A percentile compares a stretch with the other conserved stretches of the same genome.
Evolutionary conservation across 2,888 invertebrate genomes (phyloP).

Genomic region (Eulithis prunata): DNA sequence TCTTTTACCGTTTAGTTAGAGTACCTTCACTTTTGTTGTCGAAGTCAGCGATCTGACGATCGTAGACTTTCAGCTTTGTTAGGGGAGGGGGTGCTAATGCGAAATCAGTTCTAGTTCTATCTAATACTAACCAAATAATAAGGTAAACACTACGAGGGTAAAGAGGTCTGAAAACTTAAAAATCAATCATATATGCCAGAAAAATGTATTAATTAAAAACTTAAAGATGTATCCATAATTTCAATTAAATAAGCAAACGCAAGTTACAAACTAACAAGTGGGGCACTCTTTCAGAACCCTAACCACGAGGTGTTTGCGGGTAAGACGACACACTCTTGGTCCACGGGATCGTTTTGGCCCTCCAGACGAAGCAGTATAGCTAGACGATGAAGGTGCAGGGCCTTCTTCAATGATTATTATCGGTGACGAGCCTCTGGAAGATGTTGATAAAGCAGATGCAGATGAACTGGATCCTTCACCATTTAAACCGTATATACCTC

Average conservation of each 20-base stretch:
- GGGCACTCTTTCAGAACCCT: slow-evolving; percentile 57
- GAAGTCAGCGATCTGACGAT: too few species aligned
- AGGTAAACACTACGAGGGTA: too few species aligned
- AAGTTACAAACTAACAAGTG: slow-evolving; percentile 54
- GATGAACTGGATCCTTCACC: slow-evolving; percentile 7
- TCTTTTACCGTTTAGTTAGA: too few species aligned
- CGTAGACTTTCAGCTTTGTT: too few species aligned
- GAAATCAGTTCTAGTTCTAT: too few species aligned
- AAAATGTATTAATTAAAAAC: slow-evolving; percentile 51
- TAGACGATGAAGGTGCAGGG: background rate
- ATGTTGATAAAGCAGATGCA: background rate
- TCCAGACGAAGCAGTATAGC: background rate
- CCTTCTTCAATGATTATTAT: too few species aligned
- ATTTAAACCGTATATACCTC: too few species aligned
- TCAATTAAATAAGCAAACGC: slow-evolving; percentile 23
- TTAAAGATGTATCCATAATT: slow-evolving; percentile 65
- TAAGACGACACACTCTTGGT: slow-evolving; percentile 61
- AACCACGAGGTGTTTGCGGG: slow-evolving; percentile 60
- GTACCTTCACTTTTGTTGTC: too few species aligned
- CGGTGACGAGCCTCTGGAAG: too few species aligned
- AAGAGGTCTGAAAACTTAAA: background rate
- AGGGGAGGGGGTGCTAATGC: too few species aligned
- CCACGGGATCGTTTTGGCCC: slow-evolving; percentile 42
- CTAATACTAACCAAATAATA: too few species aligned
- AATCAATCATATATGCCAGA: slow-evolving; percentile 48